These are phyloP conservation scores for Hemaris fuciformis DNA, from an alignment of 2,888 invertebrate species.

Conservation along the genomic window DNA sequence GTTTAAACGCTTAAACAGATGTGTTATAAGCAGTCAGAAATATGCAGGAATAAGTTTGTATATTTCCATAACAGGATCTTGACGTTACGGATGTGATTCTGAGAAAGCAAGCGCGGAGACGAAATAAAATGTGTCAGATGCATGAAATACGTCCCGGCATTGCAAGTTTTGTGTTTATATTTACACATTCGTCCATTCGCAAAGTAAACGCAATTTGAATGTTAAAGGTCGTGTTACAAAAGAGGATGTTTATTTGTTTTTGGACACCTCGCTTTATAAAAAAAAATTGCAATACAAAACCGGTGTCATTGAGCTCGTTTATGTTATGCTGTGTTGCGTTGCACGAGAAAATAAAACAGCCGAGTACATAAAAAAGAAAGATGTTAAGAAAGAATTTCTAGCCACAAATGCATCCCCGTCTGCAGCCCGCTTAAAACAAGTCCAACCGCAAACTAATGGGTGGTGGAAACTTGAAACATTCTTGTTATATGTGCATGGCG, in stretches of 20 bases:
- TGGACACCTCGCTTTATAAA: no score
- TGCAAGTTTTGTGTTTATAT: not conserved
- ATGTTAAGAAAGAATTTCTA: conserved; percentile 28
- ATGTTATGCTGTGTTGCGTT: not conserved
- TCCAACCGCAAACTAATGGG: conserved; percentile 34
- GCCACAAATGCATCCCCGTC: conserved; percentile 44
- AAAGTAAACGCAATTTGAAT: not conserved
- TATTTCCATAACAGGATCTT: not conserved
- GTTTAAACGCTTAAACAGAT: no score
- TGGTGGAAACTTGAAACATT: conserved; percentile 24
- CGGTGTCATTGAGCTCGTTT: not conserved
- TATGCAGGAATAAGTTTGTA: not conserved
- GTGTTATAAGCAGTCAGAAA: not conserved
- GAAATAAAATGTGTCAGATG: not conserved
- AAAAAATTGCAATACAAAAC: not conserved
- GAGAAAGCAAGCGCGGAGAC: not conserved
- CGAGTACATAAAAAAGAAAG: conserved; percentile 24
- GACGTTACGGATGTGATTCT: conserved; percentile 3
- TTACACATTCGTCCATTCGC: not conserved
- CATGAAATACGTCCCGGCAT: not conserved
- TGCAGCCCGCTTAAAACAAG: conserved; percentile 38
- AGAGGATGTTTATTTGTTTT: not conserved
- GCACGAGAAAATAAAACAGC: conserved; percentile 14
- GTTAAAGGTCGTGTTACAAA: not conserved
- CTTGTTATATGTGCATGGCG: conserved; percentile 29